Base-by-base conservation (phyloP, 2,888 invertebrate genomes). In the Tetanocera ferruginea region DNA sequence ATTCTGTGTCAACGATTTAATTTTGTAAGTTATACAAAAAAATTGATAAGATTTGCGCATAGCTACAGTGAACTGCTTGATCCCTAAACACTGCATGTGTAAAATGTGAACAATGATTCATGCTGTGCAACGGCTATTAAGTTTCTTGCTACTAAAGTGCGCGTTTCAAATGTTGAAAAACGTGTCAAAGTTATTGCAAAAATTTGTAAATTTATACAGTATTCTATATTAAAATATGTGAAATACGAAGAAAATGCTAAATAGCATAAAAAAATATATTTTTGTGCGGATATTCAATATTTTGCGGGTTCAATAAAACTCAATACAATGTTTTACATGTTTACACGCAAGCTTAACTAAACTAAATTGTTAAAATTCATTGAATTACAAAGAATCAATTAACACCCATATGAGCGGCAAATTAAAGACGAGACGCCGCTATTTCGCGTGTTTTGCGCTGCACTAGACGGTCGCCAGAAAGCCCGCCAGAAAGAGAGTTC, bases 301-400 rank as follows among this genome's bases (percentile, higher is more conserved):
- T 64, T 57, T 57, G 74, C 76, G 83, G 80, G 83, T 83, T 83
- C 83, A 83, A 83, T 79, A 83, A 81, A 82, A 82, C 81, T 76
- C 82, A 43, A 62, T 49, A 55, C 73, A 57, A 52, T 31, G n/a
- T 25, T 23, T 11, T 11, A 78, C 71, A 78, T 76, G 72, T 14
- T 57, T 57, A 78, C 71, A 78, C 77, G 72, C 80, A 43, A 31
- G 80, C 55, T 83, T 82, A 85, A 86, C 84, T 86, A 83, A 80
- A 82, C 83, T 84, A 83, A 85, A 85, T 86, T 85, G 85, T 83
- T 71, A 81, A 85, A 82, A 81, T 85, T 85, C 81, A 85, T 85
- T 85, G 85, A 83, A 83, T 86, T 84, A 85, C 85, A 85, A 85
- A 85, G 85, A 83, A 82, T 84, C 85, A 86, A 85, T 86, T 84